These are phyloP conservation scores for Agonopterix alstromeriana DNA, from an alignment of 2,888 invertebrate species.

Conservation along the genomic window DNA sequence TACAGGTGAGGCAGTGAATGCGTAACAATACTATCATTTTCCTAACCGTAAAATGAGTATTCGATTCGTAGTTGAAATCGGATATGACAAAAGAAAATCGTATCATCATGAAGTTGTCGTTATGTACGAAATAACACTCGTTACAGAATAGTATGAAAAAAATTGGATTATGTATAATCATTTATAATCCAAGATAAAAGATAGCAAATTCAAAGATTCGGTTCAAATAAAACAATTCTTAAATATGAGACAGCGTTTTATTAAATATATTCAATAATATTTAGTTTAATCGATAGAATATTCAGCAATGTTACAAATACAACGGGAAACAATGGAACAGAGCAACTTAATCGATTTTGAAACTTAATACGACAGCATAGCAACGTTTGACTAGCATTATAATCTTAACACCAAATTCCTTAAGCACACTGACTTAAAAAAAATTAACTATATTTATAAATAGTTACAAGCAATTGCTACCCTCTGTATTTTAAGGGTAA, in stretches of 20 bases:
- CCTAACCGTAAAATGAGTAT: no score
- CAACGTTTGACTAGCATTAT: slow-evolving; percentile 45
- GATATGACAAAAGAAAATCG: no score
- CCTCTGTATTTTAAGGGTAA: neutral
- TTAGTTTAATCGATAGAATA: slow-evolving; percentile 70
- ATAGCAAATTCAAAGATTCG: no score
- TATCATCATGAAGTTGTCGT: no score
- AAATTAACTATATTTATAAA: slow-evolving; percentile 43
- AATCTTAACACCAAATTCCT: slow-evolving; percentile 45
- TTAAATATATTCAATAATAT: slow-evolving; percentile 68
- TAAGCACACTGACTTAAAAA: slow-evolving; percentile 64
- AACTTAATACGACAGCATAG: slow-evolving; percentile 66
- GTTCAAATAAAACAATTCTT: slow-evolving; percentile 32
- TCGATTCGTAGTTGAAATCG: no score
- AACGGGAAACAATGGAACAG: slow-evolving; percentile 70
- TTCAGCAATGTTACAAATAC: slow-evolving; percentile 74
- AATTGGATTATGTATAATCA: no score
- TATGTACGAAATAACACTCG: no score
- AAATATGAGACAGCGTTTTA: slow-evolving; percentile 75
- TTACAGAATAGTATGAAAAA: no score
- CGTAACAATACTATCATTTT: no score
- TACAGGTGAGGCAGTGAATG: no score
- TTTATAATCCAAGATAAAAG: no score
- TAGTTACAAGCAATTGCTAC: slow-evolving; percentile 22
- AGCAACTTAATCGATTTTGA: slow-evolving; percentile 63